A percentile compares a stretch with the other conserved stretches of the same genome.
These are phyloP conservation scores for Spisula subtruncata DNA, from an alignment of 2,888 invertebrate genomes.

Conservation along the genomic window DNA sequence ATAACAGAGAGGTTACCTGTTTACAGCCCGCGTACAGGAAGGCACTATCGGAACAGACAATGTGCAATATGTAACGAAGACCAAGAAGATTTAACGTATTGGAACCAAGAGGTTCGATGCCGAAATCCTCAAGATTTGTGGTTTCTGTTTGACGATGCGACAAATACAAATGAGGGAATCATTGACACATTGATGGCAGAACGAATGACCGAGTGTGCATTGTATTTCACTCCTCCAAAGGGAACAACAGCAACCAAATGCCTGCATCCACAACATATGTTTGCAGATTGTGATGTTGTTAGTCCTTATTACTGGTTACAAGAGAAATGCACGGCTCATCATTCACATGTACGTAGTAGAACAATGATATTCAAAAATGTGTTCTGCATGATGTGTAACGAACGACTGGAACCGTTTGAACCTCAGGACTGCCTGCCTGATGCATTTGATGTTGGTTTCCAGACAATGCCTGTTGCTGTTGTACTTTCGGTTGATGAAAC, in stretches of 20 bases:
- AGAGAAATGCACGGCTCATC: not conserved
- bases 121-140: not conserved
- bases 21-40: not conserved
- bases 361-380: not conserved
- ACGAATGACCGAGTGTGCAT: not conserved
- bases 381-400: slow-evolving; percentile 10
- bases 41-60: not conserved
- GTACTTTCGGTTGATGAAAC: not conserved
- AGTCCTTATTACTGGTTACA: not conserved
- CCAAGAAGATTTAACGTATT: not conserved
- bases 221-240: not conserved
- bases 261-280: not conserved
- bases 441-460: not conserved
- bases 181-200: not conserved
- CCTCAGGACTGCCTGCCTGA: not conserved
- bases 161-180: not conserved
- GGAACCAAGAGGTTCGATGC: not conserved
- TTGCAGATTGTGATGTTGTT: not conserved
- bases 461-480: not conserved
- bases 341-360: not conserved
- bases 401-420: not conserved
- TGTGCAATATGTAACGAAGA: not conserved
- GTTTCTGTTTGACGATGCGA: not conserved
- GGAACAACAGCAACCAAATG: not conserved
- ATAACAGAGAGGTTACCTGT: not conserved